Evolutionary conservation across 1,140 invertebrate genomes (phyloP).

Genomic region (Galendromus occidentalis): DNA sequence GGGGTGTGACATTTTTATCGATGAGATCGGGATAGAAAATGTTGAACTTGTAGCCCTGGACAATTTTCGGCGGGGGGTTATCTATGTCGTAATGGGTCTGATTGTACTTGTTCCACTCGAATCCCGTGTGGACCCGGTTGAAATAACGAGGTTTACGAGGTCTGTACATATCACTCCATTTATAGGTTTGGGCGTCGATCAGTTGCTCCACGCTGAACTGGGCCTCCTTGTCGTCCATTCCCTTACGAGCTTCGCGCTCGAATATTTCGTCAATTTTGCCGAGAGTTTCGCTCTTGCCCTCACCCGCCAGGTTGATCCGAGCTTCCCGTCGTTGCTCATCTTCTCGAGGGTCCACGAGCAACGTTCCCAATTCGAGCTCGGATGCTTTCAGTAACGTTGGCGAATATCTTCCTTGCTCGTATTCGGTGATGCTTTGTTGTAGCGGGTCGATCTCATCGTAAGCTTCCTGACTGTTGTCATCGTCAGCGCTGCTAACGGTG

Average conservation of each 20-base stretch:
- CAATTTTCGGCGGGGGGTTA: conserved; percentile 98
- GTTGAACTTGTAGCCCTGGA: conserved; percentile 99
- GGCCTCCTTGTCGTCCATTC: conserved; percentile 64
- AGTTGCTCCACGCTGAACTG: conserved; percentile 79
- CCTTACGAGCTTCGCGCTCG: conserved; percentile 56
- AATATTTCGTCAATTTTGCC: conserved; percentile 33
- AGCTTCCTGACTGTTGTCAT: conserved; percentile 18
- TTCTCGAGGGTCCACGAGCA: conserved; percentile 54
- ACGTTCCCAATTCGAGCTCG: conserved; percentile 58
- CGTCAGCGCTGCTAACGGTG: conserved; percentile 21
- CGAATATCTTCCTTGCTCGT: conserved; percentile 58
- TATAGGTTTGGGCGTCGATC: conserved; percentile 56
- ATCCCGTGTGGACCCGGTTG: conserved; percentile 65
- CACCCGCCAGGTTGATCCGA: conserved; percentile 25
- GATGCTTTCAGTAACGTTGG: conserved; percentile 45
- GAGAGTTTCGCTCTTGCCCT: conserved; percentile 16
- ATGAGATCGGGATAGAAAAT: conserved; percentile 99
- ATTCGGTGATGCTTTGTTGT: conserved; percentile 35
- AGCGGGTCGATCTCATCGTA: conserved; percentile 30
- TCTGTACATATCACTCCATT: conserved; percentile 95
- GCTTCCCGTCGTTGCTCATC: conserved; percentile 53
- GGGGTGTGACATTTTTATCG: conserved; percentile 76
- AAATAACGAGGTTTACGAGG: conserved; percentile 94
- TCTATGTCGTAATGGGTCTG: conserved; percentile 99
- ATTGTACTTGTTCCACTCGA: conserved; percentile 99